Evolutionary conservation across 2,797 vertebrate genomes (phyloP), one percentile per base, ranked within the genome.

Genomic region (Pseudochromis fuscus): DNA sequence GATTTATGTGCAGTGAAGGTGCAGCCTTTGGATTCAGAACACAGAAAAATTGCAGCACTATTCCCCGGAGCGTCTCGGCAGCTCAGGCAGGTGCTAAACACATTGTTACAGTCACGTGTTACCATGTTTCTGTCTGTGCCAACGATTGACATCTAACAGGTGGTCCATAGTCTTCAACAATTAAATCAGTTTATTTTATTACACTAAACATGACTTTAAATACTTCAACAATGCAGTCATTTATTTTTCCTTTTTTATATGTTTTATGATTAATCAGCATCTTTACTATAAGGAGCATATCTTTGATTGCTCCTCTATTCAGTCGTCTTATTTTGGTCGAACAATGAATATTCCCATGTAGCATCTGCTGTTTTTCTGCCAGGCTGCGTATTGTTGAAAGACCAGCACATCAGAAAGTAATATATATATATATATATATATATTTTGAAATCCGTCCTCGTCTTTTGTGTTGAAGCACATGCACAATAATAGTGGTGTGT

Each of bases 1-100:
- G 16, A 44, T 77, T 72, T 52, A 58, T 56, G 48, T 28, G 40
- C 19, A 19, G 27, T 2, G 24, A 44, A 33, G 19, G 19, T 35
- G 18, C 8, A 21, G 9, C 18, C n/a, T 25, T 46, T 33, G 31
- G 13, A 19, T 79, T 78, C 33, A 42, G 38, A 38, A 16, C 7
- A 52, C 21, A 40, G 18, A 16, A 30, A 33, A 35, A 30, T n/a
- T n/a, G n/a, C n/a, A n/a, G n/a, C n/a, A 35, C 6, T 37, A 33
- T 33, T 7, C 12, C 1, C 13, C 13, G 4, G 13, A 37, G 35
- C 13, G 35, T 37, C 13, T 1, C 16, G 35, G 35, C 5, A 15
- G 35, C 5, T 37, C 35, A 37, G 35, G 35, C 16, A 24, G n/a
- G 9, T n/a, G 19, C 19, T 31, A 19, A 23, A 35, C 9, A 10